Percentiles rank a stretch among this genome's conserved stretches.
Conservation (phyloP, 2,888 invertebrate species). For the Cynaeus angustus region DNA sequence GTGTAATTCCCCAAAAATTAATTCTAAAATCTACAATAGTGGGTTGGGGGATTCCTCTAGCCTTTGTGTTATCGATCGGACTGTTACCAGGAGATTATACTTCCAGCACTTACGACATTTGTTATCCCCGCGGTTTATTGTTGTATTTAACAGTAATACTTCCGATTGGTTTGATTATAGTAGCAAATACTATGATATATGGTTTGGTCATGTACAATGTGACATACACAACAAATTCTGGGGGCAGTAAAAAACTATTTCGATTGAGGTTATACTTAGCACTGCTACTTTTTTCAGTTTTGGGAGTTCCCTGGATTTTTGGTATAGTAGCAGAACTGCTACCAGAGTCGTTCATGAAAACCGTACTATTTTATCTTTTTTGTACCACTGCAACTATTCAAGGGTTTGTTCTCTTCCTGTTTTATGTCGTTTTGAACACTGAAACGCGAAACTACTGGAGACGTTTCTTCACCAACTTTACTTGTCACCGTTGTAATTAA, state of each 20-base stretch:
- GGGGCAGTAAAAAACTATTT: conserved; percentile 70
- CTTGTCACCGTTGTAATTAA: not conserved
- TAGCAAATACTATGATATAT: conserved; percentile 76
- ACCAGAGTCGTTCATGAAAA: conserved; percentile 57
- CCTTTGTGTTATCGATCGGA: conserved; percentile 74
- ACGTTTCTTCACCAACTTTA: conserved; percentile 2
- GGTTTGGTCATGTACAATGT: conserved; percentile 74
- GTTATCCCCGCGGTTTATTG: conserved; percentile 75
- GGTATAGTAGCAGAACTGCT: conserved; percentile 73
- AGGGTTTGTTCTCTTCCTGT: conserved; percentile 77
- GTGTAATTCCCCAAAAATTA: conserved; percentile 76
- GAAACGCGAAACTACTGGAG: conserved; percentile 76
- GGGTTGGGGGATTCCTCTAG: conserved; percentile 77
- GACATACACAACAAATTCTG: conserved; percentile 53
- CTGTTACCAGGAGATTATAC: conserved; percentile 72
- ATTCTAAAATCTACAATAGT: conserved; percentile 77
- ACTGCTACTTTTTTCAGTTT: conserved; percentile 76
- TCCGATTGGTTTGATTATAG: conserved; percentile 74
- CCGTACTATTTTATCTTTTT: conserved; percentile 72
- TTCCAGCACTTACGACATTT: conserved; percentile 71
- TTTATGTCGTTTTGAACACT: conserved; percentile 77
- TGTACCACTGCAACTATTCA: conserved; percentile 75
- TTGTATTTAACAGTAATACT: conserved; percentile 75
- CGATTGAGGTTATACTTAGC: conserved; percentile 75
- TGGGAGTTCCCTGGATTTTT: conserved; percentile 78